phyloP scores from a whole-genome alignment of 2,113 vertebrate species.

The Hylia prasina region DNA sequence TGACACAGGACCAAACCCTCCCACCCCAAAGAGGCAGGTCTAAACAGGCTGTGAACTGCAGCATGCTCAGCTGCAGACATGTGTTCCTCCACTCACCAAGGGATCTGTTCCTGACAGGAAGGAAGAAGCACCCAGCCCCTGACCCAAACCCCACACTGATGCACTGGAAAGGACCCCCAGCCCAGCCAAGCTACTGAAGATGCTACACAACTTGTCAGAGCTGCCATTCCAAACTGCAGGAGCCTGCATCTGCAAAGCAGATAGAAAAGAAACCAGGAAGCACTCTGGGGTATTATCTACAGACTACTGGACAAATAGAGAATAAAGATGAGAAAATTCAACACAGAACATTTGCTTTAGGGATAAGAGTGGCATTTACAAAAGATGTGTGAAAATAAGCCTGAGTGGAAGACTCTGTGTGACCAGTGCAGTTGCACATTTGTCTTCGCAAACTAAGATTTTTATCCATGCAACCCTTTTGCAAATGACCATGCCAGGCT shows the following conservation, averaged over 20 bases:
- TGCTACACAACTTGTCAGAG: neutral
- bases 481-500: neutral
- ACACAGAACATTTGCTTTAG: neutral
- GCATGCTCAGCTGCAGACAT: neutral
- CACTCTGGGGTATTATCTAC: neutral
- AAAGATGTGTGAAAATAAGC: neutral
- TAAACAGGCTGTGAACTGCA: neutral
- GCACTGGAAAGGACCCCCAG: neutral
- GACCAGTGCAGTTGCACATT: neutral
- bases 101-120: neutral
- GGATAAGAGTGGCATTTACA: conserved; percentile 2
- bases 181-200: neutral
- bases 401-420: neutral
- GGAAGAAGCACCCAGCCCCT: neutral
- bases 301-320: neutral
- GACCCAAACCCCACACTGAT: neutral
- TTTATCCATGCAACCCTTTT: neutral
- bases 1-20: neutral
- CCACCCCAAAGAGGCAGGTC: neutral
- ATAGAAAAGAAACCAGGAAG: neutral
- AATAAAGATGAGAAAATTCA: conserved; percentile 22
- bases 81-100: rapidly evolving
- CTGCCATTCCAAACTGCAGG: neutral
- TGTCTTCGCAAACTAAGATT: neutral
- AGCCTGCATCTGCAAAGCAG: neutral